Evolutionary conservation across 2,888 invertebrate genomes (phyloP), one percentile per base, ranked within the genome.

Genomic region (Polyploca ridens): DNA sequence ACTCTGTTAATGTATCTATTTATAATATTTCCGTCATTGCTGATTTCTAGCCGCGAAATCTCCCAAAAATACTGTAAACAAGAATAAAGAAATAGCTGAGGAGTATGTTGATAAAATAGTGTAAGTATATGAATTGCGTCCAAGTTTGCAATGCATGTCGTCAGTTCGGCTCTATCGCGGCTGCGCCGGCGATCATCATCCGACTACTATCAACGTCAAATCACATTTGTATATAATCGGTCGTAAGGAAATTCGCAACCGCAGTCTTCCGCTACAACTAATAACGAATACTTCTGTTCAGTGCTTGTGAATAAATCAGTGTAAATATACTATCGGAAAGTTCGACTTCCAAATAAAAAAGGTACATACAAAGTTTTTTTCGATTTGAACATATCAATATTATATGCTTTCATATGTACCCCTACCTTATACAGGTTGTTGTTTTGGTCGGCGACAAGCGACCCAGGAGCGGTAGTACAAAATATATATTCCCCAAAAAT

Each of bases 231-330:
- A 79, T 78, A 76, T 79, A 77, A 73, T 68, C 63, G 71, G 69
- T 63, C 64, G 73, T 62, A 60, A 67, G 58, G 66, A 74, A 72
- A 69, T 72, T 75, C 49, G 66, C 63, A 62, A 62, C 59, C 71
- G 61, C 78, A 79, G 79, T 82, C 78, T 72, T 75, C 69, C 75
- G 73, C 72, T 73, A 70, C 68, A 64, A 64, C 67, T 74, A 71
- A 71, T 73, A 75, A 71, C 66, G 78, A 69, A 65, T 73, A 71
- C 75, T 70, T 65, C 75, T 70, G 66, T 63, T 66, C 64, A 62
- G 62, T 64, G 70, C 16, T 66, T 68, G 64, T 66, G 54, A 62
- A 64, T 63, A 33, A 27, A 41, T 27, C 44, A 41, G 61, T 61
- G 61, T 7, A 41, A 19, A 27, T 19, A 41, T 27, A 38, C n/a